These are phyloP conservation scores for Myotis yumanensis DNA, from an alignment of 2,113 vertebrate species.

Conservation along the genomic window DNA sequence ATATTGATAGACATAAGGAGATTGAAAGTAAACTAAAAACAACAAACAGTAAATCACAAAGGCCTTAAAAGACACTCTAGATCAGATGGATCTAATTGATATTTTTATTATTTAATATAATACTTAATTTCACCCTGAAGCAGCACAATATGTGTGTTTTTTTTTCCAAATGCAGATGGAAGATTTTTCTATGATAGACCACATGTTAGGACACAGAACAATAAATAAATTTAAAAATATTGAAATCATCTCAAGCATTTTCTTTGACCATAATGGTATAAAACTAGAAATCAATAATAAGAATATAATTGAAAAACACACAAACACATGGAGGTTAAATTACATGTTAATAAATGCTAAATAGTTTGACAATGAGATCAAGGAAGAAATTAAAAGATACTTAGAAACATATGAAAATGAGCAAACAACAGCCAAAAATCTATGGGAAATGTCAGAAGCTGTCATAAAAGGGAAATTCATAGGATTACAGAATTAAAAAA, in stretches of 20 bases:
- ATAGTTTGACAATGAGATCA: neutral
- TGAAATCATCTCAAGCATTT: neutral
- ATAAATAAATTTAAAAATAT: neutral
- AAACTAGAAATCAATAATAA: neutral
- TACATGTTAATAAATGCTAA: neutral
- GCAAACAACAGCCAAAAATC: neutral
- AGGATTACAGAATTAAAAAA: neutral
- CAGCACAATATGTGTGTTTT: neutral
- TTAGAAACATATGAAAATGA: neutral
- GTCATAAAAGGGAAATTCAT: neutral
- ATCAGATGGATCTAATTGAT: neutral
- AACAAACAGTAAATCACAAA: neutral
- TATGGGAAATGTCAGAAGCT: neutral
- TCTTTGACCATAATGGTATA: neutral
- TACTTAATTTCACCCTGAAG: neutral
- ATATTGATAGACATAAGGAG: neutral
- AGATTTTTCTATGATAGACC: neutral
- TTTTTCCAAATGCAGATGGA: neutral
- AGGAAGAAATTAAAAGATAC: neutral
- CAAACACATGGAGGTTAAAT: neutral
- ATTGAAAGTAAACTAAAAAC: neutral
- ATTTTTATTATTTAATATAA: neutral
- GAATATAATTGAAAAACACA: neutral
- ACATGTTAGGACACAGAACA: neutral
- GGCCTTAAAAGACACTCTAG: neutral